phyloP scores from a whole-genome alignment of 2,113 vertebrate genomes.

The Notarius quadriscutis region DNA sequence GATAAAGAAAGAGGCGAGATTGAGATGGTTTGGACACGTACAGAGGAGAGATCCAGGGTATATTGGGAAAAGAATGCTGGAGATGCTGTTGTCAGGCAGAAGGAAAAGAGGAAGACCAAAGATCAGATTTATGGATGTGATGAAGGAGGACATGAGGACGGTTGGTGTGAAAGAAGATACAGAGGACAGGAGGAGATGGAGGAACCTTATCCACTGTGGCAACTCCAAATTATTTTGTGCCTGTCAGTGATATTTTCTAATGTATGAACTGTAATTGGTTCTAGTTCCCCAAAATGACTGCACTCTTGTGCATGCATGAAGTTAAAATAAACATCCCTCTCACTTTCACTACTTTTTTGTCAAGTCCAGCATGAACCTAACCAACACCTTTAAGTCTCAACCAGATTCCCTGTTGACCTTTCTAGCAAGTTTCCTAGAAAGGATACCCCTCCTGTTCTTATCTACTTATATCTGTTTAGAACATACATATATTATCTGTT shows the following conservation, averaged over 20 bases:
- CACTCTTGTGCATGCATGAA: background rate
- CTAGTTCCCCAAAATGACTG: background rate
- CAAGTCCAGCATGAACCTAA: background rate
- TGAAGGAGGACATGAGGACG: no score
- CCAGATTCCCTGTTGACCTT: background rate
- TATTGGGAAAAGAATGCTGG: no score
- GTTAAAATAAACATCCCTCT: background rate
- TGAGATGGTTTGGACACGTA: no score
- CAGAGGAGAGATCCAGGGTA: no score
- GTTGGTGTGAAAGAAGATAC: no score
- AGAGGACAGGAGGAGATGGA: no score
- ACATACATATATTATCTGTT: background rate
- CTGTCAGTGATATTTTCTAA: background rate
- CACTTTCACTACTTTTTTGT: background rate
- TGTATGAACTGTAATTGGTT: background rate
- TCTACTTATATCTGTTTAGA: background rate
- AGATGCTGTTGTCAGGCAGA: no score
- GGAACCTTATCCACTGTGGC: no score
- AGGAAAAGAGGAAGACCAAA: no score
- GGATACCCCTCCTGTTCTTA: background rate
- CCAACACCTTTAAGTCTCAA: background rate
- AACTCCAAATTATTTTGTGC: background rate
- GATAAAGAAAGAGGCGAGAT: no score
- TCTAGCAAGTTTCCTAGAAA: background rate
- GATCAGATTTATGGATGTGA: no score